Evolutionary conservation across 2,888 invertebrate genomes (phyloP), one percentile per base, ranked within the genome.

Genomic region (Anagyrus pseudococci): DNA sequence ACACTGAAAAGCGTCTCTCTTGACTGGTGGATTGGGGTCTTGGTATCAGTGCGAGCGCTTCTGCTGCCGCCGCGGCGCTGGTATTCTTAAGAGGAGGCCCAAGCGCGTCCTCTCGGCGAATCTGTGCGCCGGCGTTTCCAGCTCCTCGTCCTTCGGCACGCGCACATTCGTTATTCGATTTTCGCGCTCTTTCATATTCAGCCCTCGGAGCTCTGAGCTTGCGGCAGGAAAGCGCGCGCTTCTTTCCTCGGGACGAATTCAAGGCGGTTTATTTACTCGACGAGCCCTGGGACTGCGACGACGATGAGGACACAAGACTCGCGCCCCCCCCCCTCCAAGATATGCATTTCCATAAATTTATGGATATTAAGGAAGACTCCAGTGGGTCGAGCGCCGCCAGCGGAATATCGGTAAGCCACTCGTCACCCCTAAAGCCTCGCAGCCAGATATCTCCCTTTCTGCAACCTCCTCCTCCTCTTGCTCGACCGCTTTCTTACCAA

Each of bases 1-100:
- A 74, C 69, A 73, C 74, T 75, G 69, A 72, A 10, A 7, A 66
- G 58, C 68, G 61, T 50, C 69, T 55, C 46, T 54, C 47, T 54
- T 55, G 61, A 65, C 58, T 65, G 60, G 56, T 41, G 44, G 66
- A 67, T 68, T 69, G 71, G 67, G 68, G 6, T 10, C 10, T 10
- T 7, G 10, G 29, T 4, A 29, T 29, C 29, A 4, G 29, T 10
- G 29, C 29, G 29, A 4, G 29, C 10, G 10, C 29, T 7, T 4
- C 6, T 29, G 10, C 29, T 10, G 29, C 10, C 29, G 29, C 29
- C 29, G 29, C 10, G n/a, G n/a, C n/a, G n/a, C n/a, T n/a, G n/a
- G n/a, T n/a, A n/a, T n/a, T n/a, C n/a, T n/a, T n/a, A n/a, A n/a
- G n/a, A n/a, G n/a, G n/a, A n/a, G n/a, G n/a, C n/a, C n/a, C n/a